phyloP scores from a whole-genome alignment of 2,797 vertebrate genomes.

The Threskiornis aethiopicus region DNA sequence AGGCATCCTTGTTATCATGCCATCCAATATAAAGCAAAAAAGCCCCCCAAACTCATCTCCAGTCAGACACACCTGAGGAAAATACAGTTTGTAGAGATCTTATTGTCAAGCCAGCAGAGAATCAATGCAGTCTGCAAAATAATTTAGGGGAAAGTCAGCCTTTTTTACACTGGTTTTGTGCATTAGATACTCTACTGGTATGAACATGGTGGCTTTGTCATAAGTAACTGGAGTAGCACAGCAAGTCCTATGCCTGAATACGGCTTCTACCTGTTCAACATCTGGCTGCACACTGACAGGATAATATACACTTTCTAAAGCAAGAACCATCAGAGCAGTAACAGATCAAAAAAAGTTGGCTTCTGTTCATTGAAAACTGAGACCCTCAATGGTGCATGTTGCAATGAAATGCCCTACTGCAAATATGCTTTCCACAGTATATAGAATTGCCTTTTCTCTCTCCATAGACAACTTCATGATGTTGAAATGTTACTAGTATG shows the following conservation, averaged over 20 bases:
- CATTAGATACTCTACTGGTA: neutral
- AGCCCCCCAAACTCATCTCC: neutral
- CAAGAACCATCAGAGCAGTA: neutral
- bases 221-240: neutral
- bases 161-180: neutral
- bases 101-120: neutral
- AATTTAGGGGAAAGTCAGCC: neutral
- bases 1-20: neutral
- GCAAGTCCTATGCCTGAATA: neutral
- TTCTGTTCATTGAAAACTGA: neutral
- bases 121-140: neutral
- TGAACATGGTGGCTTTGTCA: neutral
- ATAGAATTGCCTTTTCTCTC: neutral
- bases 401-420: neutral
- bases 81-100: neutral
- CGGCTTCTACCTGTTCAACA: neutral
- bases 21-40: neutral
- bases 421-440: neutral
- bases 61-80: neutral
- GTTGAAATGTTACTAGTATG: neutral
- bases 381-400: neutral
- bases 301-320: neutral
- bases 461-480: fast-evolving
- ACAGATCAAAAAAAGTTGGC: neutral
- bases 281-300: neutral